Percentiles rank a stretch among this genome's conserved stretches.
Conservation (phyloP, 2,888 invertebrate genomes). For the Megamerina dolium region DNA sequence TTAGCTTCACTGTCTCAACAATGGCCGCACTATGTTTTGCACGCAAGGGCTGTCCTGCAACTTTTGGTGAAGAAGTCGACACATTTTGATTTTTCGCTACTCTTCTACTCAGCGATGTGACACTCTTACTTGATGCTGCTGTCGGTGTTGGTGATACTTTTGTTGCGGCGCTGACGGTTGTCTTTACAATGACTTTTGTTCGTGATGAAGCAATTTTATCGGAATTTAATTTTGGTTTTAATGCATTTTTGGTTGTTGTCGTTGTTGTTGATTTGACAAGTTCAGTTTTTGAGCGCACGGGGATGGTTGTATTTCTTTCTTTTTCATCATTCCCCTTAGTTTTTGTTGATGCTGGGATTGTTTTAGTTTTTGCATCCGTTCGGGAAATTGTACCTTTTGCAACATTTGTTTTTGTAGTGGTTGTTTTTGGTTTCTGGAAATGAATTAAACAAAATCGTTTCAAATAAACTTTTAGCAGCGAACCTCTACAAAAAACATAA, state of each 20-base stretch:
- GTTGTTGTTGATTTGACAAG: too few relatives aligned
- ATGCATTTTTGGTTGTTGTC: too few relatives aligned
- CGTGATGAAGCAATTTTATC: too few relatives aligned
- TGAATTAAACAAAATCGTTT: background rate
- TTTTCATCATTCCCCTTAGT: slow-evolving; percentile 2
- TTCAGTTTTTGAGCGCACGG: too few relatives aligned
- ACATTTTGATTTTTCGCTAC: slow-evolving; percentile 12
- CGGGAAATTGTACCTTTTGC: slow-evolving; percentile 2
- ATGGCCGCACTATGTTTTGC: slow-evolving; percentile 20
- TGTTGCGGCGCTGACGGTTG: background rate
- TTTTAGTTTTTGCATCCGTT: slow-evolving; percentile 22
- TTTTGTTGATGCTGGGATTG: slow-evolving; percentile 3
- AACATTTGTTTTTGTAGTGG: background rate
- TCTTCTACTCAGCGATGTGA: background rate
- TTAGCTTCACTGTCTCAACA: slow-evolving; percentile 9
- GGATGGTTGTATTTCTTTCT: too few relatives aligned
- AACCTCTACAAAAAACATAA: too few relatives aligned
- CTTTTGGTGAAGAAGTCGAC: background rate
- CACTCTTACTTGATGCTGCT: too few relatives aligned
- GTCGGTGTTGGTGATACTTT: too few relatives aligned
- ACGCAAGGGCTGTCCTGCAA: slow-evolving; percentile 12
- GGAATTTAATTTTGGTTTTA: too few relatives aligned
- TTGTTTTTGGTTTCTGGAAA: background rate
- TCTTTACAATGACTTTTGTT: background rate
- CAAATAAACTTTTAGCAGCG: too few relatives aligned